Evolutionary conservation across 2,888 invertebrate species (phyloP).

Genomic region (Patella pellucida): DNA sequence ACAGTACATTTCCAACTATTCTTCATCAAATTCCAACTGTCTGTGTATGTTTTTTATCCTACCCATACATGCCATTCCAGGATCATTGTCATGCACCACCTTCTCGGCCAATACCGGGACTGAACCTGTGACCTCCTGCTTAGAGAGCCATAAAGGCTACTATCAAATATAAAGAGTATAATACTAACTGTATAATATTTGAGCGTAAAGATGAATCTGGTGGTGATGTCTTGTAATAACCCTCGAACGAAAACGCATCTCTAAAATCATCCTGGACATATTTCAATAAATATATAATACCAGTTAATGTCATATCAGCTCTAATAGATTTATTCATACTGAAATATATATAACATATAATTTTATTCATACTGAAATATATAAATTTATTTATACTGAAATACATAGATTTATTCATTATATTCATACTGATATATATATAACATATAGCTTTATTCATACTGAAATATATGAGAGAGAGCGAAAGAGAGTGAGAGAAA

Average conservation of each 20-base stretch:
- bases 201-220: slow-evolving; percentile 47
- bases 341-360: background rate
- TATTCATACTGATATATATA: too few species aligned
- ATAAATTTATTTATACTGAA: too few species aligned
- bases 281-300: slow-evolving; percentile 47
- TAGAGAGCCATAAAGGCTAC: background rate
- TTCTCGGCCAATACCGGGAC: background rate
- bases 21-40: too few species aligned
- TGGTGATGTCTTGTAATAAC: slow-evolving; percentile 53
- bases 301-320: slow-evolving; percentile 51
- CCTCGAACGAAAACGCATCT: slow-evolving; percentile 46
- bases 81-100: background rate
- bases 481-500: too few species aligned
- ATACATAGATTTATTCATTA: too few species aligned
- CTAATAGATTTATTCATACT: slow-evolving; percentile 24
- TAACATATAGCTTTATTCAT: too few species aligned
- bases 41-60: too few species aligned
- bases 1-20: too few species aligned
- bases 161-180: background rate
- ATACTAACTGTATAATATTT: slow-evolving; percentile 56
- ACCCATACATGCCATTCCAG: too few species aligned
- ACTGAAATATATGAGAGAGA: too few species aligned
- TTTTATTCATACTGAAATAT: too few species aligned
- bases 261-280: slow-evolving; percentile 52
- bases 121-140: too few species aligned